phyloP scores from a whole-genome alignment of 2,888 invertebrate genomes.

The Cinara cedri region DNA sequence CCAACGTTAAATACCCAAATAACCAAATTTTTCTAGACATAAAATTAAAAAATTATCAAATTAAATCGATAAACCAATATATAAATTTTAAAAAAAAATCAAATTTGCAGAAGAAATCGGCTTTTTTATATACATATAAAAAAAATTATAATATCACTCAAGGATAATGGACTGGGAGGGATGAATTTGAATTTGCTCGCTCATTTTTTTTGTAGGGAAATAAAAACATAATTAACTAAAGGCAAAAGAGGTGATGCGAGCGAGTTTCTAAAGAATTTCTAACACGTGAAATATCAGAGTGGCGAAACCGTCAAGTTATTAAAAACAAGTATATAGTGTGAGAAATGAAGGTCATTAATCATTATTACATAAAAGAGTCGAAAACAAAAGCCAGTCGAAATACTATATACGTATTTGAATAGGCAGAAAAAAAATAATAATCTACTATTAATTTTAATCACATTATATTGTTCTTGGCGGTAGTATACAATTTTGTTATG shows the following conservation, averaged over 20 bases:
- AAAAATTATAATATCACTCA: slow-evolving; percentile 20
- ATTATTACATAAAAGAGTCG: slow-evolving; percentile 47
- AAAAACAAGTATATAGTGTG: slow-evolving; percentile 47
- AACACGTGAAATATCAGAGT: slow-evolving; percentile 46
- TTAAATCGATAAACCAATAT: slow-evolving; percentile 11
- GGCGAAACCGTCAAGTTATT: slow-evolving; percentile 36
- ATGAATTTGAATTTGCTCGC: slow-evolving; percentile 41
- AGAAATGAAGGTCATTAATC: slow-evolving; percentile 52
- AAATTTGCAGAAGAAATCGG: background rate
- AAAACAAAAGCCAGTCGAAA: slow-evolving; percentile 46
- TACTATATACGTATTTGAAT: slow-evolving; percentile 23
- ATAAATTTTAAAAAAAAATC: slow-evolving; percentile 14
- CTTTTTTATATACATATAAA: background rate
- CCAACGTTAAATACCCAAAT: background rate
- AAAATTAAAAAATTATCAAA: slow-evolving; percentile 35
- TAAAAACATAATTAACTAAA: slow-evolving; percentile 45
- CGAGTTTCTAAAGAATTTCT: slow-evolving; percentile 45
- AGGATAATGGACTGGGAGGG: background rate
- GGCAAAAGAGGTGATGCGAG: slow-evolving; percentile 8
- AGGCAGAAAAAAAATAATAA: slow-evolving; percentile 15
- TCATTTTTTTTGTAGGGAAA: slow-evolving; percentile 45
- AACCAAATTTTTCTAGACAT: background rate
- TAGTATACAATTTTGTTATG: slow-evolving; percentile 26
- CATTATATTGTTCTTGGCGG: slow-evolving; percentile 25
- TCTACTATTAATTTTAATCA: slow-evolving; percentile 49